phyloP scores from a whole-genome alignment of 2,888 invertebrate species.

The Rhodophaea formosa region DNA sequence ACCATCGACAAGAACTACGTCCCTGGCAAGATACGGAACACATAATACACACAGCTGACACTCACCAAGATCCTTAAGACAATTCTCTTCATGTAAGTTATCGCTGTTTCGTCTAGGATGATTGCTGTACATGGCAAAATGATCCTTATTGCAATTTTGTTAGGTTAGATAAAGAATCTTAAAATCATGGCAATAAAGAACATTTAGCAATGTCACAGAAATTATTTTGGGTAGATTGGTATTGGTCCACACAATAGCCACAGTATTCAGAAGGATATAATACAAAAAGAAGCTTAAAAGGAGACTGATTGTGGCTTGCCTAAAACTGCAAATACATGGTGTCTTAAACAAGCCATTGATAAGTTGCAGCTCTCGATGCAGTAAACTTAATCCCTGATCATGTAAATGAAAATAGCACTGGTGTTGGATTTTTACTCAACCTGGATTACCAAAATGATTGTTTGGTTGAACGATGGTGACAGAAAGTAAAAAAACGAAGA shows the following conservation, averaged over 20 bases:
- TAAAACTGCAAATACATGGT: too few relatives aligned
- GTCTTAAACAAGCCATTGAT: too few relatives aligned
- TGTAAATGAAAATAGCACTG: too few relatives aligned
- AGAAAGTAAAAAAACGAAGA: too few relatives aligned
- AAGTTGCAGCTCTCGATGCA: too few relatives aligned
- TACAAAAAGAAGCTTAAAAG: background rate
- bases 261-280: background rate
- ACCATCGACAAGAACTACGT: slow-evolving; percentile 99
- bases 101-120: too few relatives aligned
- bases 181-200: background rate
- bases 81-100: slow-evolving; percentile 36
- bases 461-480: too few relatives aligned
- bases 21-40: slow-evolving; percentile 99
- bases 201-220: background rate
- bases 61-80: slow-evolving; percentile 47
- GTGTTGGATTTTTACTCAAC: too few relatives aligned
- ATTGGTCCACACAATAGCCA: background rate
- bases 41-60: slow-evolving; percentile 81
- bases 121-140: background rate
- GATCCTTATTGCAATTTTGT: background rate
- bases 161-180: background rate
- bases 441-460: too few relatives aligned
- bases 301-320: background rate
- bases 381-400: too few relatives aligned
- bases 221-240: background rate